Evolutionary conservation across 2,888 invertebrate species (phyloP).

Genomic region (Tortricodes alternella): DNA sequence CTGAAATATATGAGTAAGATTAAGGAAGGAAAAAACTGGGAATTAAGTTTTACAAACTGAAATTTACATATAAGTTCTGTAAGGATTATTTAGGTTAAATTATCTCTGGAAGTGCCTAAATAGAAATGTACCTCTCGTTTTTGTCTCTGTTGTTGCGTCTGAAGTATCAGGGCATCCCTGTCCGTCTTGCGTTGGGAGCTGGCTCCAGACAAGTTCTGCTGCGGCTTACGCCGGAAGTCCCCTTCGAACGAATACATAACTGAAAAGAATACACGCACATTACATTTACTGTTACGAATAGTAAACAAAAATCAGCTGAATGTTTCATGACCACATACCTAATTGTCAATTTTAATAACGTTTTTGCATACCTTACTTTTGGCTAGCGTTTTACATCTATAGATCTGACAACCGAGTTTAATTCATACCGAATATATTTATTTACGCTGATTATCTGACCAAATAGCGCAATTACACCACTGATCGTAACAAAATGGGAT

Average conservation of each 20-base stretch:
- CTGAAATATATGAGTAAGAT: too few species aligned
- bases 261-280: slow-evolving; percentile 39
- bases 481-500: slow-evolving; percentile 28
- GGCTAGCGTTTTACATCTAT: slow-evolving; percentile 1
- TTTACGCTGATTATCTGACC: slow-evolving; percentile 9
- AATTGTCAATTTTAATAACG: slow-evolving; percentile 32
- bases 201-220: slow-evolving; percentile 95
- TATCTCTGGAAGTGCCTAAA: background rate
- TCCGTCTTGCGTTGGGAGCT: slow-evolving; percentile 86
- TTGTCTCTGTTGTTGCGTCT: slow-evolving; percentile 92
- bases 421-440: slow-evolving; percentile 22
- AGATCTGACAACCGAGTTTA: background rate
- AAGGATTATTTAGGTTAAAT: too few species aligned
- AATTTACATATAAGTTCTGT: too few species aligned
- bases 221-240: slow-evolving; percentile 92
- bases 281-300: slow-evolving; percentile 31
- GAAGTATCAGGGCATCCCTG: slow-evolving; percentile 87
- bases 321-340: slow-evolving; percentile 36
- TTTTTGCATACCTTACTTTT: slow-evolving; percentile 23
- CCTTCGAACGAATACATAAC: slow-evolving; percentile 93
- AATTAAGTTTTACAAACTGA: too few species aligned
- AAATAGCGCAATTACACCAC: slow-evolving; percentile 23
- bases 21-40: background rate
- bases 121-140: slow-evolving; percentile 89
- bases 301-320: slow-evolving; percentile 70